A percentile compares a stretch with the other conserved stretches of the same genome.
Conservation (phyloP, 1,140 invertebrate genomes). For the Drosophila pachea region DNA sequence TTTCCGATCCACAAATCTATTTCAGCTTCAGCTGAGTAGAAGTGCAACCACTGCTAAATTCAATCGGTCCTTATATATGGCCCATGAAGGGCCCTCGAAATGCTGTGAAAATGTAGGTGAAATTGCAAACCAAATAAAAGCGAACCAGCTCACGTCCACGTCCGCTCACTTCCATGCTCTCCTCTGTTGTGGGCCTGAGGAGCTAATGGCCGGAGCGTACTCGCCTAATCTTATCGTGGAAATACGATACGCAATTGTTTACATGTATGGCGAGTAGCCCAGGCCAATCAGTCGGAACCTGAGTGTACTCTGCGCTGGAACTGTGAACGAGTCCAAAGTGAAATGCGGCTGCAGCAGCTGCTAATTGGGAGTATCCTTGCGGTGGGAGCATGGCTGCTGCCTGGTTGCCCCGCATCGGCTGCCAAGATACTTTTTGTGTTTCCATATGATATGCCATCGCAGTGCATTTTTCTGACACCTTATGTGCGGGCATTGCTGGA, state of each 20-base stretch:
- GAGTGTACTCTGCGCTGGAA: neutral
- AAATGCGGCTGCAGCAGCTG: slow-evolving; percentile 20
- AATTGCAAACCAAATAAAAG: slow-evolving; percentile 21
- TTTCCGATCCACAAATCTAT: too few relatives aligned
- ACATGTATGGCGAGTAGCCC: neutral
- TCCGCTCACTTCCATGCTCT: slow-evolving; percentile 45
- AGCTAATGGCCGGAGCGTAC: too few relatives aligned
- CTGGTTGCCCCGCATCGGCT: neutral
- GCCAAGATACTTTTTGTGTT: slow-evolving; percentile 37
- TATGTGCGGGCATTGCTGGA: slow-evolving; percentile 39
- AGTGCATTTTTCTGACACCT: slow-evolving; percentile 44
- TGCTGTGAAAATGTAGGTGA: slow-evolving; percentile 35
- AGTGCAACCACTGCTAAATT: too few relatives aligned
- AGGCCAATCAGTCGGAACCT: neutral
- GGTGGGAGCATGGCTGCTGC: neutral
- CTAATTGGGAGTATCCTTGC: slow-evolving; percentile 1
- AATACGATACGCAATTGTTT: slow-evolving; percentile 5
- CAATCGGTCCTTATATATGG: too few relatives aligned
- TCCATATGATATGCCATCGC: slow-evolving; percentile 40
- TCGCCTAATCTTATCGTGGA: slow-evolving; percentile 30
- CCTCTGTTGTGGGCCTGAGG: slow-evolving; percentile 4
- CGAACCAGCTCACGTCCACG: slow-evolving; percentile 8
- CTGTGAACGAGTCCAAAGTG: neutral
- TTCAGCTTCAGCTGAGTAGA: too few relatives aligned
- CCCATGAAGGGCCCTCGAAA: slow-evolving; percentile 6